Evolutionary conservation across 2,797 vertebrate species (phyloP).

Genomic region (Peromyscus eremicus): DNA sequence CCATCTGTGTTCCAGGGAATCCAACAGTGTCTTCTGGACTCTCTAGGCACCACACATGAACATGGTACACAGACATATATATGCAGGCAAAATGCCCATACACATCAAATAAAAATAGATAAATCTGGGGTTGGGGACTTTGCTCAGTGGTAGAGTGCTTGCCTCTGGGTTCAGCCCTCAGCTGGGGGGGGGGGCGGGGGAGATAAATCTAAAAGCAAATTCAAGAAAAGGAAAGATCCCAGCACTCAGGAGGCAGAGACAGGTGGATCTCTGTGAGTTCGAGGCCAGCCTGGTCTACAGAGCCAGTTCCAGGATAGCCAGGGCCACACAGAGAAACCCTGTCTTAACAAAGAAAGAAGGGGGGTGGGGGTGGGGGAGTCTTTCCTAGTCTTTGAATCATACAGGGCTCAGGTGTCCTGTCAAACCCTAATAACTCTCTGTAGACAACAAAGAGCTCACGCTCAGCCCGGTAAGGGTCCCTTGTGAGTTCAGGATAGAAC

Average conservation of each 20-base stretch:
- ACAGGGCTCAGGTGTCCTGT: conserved; percentile 23
- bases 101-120: background rate
- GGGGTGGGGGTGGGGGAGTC: too few species aligned
- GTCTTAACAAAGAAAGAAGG: background rate
- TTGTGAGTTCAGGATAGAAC: conserved; percentile 8
- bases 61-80: background rate
- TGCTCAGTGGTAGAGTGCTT: too few species aligned
- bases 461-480: conserved; percentile 23
- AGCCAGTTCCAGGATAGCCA: background rate
- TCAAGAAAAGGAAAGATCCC: background rate
- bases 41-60: background rate
- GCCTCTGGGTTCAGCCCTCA: too few species aligned
- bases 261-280: background rate
- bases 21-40: background rate
- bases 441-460: background rate
- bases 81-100: background rate
- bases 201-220: background rate
- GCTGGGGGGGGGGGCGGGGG: rapidly evolving
- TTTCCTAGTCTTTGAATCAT: background rate
- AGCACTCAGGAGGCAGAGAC: background rate
- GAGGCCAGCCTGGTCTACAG: background rate
- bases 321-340: background rate
- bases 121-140: background rate
- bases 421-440: background rate
- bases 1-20: background rate